These are phyloP conservation scores for Argyrosomus japonicus DNA, from an alignment of 2,113 vertebrate genomes.

Conservation along the genomic window DNA sequence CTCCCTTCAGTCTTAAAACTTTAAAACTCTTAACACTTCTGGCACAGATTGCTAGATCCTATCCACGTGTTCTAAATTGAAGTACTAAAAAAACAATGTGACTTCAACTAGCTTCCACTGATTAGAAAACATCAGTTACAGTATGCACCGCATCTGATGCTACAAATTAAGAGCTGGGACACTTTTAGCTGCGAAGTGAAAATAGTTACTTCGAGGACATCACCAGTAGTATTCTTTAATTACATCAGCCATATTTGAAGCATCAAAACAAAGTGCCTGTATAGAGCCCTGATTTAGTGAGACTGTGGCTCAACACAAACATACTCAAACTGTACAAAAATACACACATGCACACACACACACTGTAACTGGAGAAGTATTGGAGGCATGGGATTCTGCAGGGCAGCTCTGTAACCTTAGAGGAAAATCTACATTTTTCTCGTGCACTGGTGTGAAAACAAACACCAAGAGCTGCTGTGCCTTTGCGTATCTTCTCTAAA, in stretches of 20 bases:
- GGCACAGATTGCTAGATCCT: not conserved
- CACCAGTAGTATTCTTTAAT: not conserved
- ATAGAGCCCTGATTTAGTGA: slow-evolving; percentile 14
- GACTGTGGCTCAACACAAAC: slow-evolving; percentile 8
- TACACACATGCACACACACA: slow-evolving; percentile 14
- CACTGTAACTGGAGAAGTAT: slow-evolving; percentile 14
- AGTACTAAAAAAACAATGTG: not conserved
- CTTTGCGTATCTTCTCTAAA: not conserved
- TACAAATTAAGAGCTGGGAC: not conserved
- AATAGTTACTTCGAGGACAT: not conserved
- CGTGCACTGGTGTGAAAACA: slow-evolving; percentile 2
- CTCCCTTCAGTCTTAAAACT: not conserved
- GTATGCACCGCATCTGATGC: not conserved
- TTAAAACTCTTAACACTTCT: not conserved
- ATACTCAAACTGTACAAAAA: not conserved
- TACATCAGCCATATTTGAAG: slow-evolving; percentile 15
- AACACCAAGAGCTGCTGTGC: slow-evolving; percentile 8
- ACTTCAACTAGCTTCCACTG: not conserved
- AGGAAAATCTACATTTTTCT: slow-evolving; percentile 12
- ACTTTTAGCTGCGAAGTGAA: not conserved
- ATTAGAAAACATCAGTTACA: not conserved
- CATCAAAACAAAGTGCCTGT: not conserved
- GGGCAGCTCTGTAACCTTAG: slow-evolving; percentile 24
- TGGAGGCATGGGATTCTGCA: not conserved
- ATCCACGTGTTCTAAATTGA: not conserved